Evolutionary conservation across 2,113 vertebrate species (phyloP).

Genomic region (Rallus limicola): DNA sequence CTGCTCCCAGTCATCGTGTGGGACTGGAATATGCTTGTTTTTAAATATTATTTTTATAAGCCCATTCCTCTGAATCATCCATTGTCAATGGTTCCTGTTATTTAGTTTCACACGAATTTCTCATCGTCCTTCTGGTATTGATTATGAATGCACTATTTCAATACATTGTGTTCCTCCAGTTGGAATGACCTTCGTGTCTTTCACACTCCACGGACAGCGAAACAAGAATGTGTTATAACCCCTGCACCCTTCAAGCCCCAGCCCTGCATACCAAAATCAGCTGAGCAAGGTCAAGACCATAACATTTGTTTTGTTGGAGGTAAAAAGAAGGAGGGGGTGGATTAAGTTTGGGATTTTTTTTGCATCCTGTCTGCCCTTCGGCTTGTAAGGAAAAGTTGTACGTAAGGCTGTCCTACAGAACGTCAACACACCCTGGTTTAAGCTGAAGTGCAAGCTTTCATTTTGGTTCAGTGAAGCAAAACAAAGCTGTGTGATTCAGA

Average conservation of each 20-base stretch:
- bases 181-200: not conserved
- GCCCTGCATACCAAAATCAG: not conserved
- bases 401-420: not conserved
- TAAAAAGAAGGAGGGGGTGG: not conserved
- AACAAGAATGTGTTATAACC: not conserved
- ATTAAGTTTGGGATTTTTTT: not conserved
- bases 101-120: not conserved
- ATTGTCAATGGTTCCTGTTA: not conserved
- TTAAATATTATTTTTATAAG: not conserved
- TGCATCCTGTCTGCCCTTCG: not conserved
- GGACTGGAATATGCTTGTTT: not conserved
- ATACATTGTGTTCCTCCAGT: not conserved
- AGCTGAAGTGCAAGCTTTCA: not conserved
- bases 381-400: not conserved
- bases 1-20: not conserved
- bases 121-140: not conserved
- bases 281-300: not conserved
- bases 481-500: conserved; percentile 11
- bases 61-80: not conserved
- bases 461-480: conserved; percentile 1
- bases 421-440: not conserved
- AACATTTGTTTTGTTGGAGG: not conserved
- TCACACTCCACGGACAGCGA: not conserved
- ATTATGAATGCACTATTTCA: not conserved
- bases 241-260: not conserved